Evolutionary conservation across 2,888 invertebrate species (phyloP), one percentile per base, ranked within the genome.

Genomic region (Drosophila gaucha): DNA sequence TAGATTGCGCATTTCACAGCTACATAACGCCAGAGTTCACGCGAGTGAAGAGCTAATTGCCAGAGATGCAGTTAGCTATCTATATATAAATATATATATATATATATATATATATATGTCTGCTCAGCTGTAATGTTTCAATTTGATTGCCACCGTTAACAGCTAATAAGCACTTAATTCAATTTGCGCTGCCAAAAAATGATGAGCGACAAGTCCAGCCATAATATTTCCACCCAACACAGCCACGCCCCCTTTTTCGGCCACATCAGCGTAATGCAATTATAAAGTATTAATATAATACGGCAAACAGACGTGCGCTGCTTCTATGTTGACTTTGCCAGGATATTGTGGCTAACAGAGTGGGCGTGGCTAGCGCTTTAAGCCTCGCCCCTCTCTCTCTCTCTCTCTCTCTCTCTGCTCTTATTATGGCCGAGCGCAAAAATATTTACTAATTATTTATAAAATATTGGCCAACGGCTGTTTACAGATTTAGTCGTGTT

Each of bases 221-320:
- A 39, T 26, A 35, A 10, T 30, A 6, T 49, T 14, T 18, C n/a
- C 1, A n/a, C 10, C 12, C 10, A 6, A 14, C 1, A 5, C 1
- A 12, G 9, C 16, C 8, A 18, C 24, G n/a, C 22, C 8, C n/a
- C 18, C 16, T 31, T 16, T 26, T n/a, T n/a, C n/a, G 8, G 33
- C 35, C 56, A 31, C 56, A 54, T 52, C 41, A 31, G 33, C 59
- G 68, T 73, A 80, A 80, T 76, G 77, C 67, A 78, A 76, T 80
- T 80, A 76, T 66, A 69, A 78, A 85, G 86, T 87, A 87, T 87
- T 87, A 83, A 83, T 78, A 82, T 78, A 82, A 69, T 85, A 72
- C 70, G 57, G 54, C 71, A 69, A 65, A 56, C 68, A 59, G 43
- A 65, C 22, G 31, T 16, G 64, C 31, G 43, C 20, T 20, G 12